phyloP scores from a whole-genome alignment of 2,797 vertebrate genomes.

The Karalla daura region DNA sequence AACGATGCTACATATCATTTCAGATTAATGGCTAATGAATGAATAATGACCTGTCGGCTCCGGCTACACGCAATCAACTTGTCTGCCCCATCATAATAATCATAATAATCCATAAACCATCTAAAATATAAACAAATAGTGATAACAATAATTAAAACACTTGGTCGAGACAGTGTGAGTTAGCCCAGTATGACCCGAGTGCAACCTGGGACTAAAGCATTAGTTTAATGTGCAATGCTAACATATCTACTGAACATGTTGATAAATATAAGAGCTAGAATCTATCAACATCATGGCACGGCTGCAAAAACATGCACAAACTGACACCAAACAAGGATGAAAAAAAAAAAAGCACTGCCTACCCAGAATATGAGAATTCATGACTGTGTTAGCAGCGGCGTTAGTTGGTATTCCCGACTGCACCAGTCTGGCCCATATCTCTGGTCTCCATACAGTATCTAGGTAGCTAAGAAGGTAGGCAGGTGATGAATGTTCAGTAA shows the following conservation, averaged over 20 bases:
- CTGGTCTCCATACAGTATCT: constrained; percentile 67
- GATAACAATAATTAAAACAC: too few species aligned
- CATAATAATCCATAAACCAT: too few species aligned
- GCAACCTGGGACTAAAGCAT: constrained; percentile 3
- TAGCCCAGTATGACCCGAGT: background rate
- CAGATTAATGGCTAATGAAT: constrained; percentile 8
- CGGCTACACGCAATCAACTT: too few species aligned
- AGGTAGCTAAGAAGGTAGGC: constrained; percentile 68
- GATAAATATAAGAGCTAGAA: constrained; percentile 3
- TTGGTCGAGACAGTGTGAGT: background rate
- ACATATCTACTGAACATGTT: background rate
- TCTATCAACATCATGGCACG: background rate
- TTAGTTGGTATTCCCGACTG: constrained; percentile 65
- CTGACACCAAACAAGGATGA: constrained; percentile 11
- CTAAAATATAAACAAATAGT: too few species aligned
- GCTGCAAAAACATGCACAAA: constrained; percentile 15
- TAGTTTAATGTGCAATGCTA: background rate
- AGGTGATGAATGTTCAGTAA: constrained; percentile 85
- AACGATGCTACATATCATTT: constrained; percentile 18
- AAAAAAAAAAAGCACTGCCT: constrained; percentile 11
- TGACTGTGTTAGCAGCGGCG: constrained; percentile 43
- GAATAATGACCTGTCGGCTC: too few species aligned
- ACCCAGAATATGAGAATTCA: constrained; percentile 50
- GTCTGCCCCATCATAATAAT: too few species aligned
- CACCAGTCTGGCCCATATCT: constrained; percentile 59